A percentile compares a stretch with the other conserved stretches of the same genome.
phyloP scores from a whole-genome alignment of 1,140 invertebrate genomes.

The Nasonia giraulti region DNA sequence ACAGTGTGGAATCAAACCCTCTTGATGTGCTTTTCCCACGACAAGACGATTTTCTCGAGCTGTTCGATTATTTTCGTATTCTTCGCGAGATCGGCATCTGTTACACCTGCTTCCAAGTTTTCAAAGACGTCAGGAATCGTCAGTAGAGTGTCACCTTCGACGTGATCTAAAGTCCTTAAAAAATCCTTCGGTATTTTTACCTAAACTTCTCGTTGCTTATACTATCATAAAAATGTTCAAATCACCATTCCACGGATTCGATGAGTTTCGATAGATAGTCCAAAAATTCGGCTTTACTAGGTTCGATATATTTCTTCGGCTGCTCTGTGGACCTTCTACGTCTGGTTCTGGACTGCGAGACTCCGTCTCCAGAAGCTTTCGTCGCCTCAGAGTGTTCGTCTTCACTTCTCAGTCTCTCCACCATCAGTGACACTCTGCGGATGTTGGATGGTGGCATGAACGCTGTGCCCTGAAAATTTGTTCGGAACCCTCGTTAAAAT shows the following conservation, averaged over 20 bases:
- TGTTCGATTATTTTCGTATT: constrained; percentile 74
- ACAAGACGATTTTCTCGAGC: constrained; percentile 78
- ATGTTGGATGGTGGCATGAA: constrained; percentile 76
- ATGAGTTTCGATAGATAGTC: constrained; percentile 65
- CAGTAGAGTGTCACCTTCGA: constrained; percentile 80
- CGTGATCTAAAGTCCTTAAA: constrained; percentile 79
- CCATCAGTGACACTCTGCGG: constrained; percentile 73
- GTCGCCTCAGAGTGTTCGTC: constrained; percentile 40
- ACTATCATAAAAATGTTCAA: background rate
- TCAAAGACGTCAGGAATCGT: constrained; percentile 77
- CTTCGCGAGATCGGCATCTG: constrained; percentile 69
- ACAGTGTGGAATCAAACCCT: constrained; percentile 71
- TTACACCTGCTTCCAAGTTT: constrained; percentile 72
- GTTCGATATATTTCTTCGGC: background rate
- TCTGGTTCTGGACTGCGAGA: constrained; percentile 61
- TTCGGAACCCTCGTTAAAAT: background rate
- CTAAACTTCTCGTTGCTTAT: background rate
- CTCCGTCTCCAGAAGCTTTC: background rate
- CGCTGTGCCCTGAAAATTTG: constrained; percentile 57
- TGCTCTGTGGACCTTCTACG: background rate
- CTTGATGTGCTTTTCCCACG: constrained; percentile 80
- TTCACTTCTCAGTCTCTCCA: constrained; percentile 54
- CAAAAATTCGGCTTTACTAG: constrained; percentile 61
- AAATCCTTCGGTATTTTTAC: background rate
- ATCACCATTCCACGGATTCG: constrained; percentile 61